These are phyloP conservation scores for Dorcus hopei DNA, from an alignment of 2,888 invertebrate genomes.

Conservation along the genomic window DNA sequence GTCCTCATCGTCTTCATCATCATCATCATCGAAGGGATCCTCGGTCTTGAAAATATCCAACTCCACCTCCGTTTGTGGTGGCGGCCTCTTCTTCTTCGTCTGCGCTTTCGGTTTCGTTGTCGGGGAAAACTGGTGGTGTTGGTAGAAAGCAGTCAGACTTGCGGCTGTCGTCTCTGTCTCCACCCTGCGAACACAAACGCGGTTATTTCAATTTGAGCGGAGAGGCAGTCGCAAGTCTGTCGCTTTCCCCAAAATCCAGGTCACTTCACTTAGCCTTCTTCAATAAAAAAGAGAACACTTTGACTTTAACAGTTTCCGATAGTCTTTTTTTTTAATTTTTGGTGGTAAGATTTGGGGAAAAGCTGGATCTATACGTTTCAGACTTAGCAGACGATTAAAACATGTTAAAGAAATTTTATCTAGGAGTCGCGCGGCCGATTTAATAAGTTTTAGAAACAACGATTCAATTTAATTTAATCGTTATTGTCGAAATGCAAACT, in stretches of 20 bases:
- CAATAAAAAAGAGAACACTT: no score
- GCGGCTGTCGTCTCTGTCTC: constrained; percentile 28
- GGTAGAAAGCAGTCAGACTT: constrained; percentile 38
- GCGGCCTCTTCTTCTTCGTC: constrained; percentile 16
- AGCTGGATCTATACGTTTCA: neutral
- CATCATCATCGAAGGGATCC: neutral
- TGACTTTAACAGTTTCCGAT: no score
- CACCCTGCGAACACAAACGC: constrained; percentile 32
- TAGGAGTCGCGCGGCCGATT: no score
- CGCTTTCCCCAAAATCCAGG: constrained; percentile 9
- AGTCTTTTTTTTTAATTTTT: no score
- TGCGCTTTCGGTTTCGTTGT: constrained; percentile 6
- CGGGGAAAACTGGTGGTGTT: neutral
- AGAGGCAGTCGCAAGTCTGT: constrained; percentile 17
- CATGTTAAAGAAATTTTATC: neutral
- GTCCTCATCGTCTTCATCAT: neutral
- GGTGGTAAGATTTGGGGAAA: constrained; percentile 4
- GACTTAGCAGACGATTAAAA: constrained; percentile 1
- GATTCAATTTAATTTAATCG: no score
- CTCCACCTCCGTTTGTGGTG: neutral
- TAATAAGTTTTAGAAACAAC: no score
- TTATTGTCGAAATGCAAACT: no score
- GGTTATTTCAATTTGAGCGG: constrained; percentile 5
- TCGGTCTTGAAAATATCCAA: neutral
- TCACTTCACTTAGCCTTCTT: neutral